Evolutionary conservation across 2,797 vertebrate species (phyloP).

Genomic region (Artibeus lituratus): DNA sequence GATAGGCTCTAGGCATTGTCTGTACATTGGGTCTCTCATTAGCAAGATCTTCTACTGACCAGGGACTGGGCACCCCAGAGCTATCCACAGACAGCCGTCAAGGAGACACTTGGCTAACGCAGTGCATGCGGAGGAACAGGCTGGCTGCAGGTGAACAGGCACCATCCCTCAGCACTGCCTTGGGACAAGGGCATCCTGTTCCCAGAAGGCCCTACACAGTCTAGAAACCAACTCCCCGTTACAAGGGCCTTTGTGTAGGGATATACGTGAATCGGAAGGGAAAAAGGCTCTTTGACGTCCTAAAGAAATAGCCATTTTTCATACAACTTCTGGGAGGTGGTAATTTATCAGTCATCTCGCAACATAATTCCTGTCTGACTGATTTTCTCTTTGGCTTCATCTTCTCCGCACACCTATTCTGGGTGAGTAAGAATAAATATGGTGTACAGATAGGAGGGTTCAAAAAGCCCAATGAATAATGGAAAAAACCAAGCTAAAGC

Average conservation of each 20-base stretch:
- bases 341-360: constrained; percentile 47
- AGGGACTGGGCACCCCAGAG: neutral
- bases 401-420: constrained; percentile 19
- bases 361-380: constrained; percentile 27
- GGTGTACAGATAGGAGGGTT: neutral
- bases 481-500: neutral
- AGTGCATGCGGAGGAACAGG: no score
- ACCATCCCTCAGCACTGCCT: no score
- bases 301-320: constrained; percentile 10
- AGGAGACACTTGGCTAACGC: neutral
- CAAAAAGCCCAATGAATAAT: neutral
- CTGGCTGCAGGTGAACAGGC: neutral
- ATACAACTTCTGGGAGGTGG: constrained; percentile 1
- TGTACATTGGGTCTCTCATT: neutral
- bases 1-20: neutral
- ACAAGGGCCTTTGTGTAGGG: neutral
- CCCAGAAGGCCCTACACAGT: neutral
- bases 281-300: neutral
- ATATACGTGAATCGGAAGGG: neutral
- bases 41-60: neutral
- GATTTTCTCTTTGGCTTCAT: constrained; percentile 1
- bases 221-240: neutral
- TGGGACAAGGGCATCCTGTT: neutral
- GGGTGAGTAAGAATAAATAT: neutral
- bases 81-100: fast-evolving